A percentile compares a stretch with the other conserved stretches of the same genome.
These are phyloP conservation scores for Diaprepes abbreviatus DNA, from an alignment of 2,888 invertebrate genomes.

Conservation along the genomic window DNA sequence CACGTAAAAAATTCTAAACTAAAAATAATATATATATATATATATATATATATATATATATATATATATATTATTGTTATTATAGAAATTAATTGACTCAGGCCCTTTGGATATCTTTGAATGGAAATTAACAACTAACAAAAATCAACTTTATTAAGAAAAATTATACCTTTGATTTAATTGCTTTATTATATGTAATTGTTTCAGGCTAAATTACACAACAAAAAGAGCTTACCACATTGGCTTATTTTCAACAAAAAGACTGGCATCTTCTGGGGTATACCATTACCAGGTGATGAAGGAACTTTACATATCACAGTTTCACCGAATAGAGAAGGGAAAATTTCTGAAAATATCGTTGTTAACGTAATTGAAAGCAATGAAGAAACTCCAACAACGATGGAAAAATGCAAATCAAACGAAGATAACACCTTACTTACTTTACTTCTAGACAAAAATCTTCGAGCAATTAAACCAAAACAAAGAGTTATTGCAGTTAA, in stretches of 20 bases:
- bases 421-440: slow-evolving; percentile 71
- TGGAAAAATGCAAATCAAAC: slow-evolving; percentile 58
- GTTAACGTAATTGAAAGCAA: slow-evolving; percentile 72
- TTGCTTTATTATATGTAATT: slow-evolving; percentile 16
- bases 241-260: slow-evolving; percentile 82
- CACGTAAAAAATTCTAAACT: no score
- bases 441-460: slow-evolving; percentile 77
- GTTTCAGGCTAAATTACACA: slow-evolving; percentile 66
- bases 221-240: slow-evolving; percentile 70
- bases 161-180: no score
- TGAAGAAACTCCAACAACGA: slow-evolving; percentile 58
- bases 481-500: slow-evolving; percentile 78
- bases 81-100: no score
- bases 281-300: slow-evolving; percentile 78
- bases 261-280: slow-evolving; percentile 80
- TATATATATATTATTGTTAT: no score
- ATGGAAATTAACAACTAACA: no score
- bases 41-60: no score
- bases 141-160: no score
- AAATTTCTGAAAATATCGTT: slow-evolving; percentile 75
- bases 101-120: no score
- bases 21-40: no score
- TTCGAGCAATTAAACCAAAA: slow-evolving; percentile 74
- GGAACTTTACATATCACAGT: slow-evolving; percentile 77
- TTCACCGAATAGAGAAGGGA: slow-evolving; percentile 68